A percentile compares a stretch with the other conserved stretches of the same genome.
Evolutionary conservation across 2,797 vertebrate species (phyloP).

Genomic region (Gymnocypris eckloni): DNA sequence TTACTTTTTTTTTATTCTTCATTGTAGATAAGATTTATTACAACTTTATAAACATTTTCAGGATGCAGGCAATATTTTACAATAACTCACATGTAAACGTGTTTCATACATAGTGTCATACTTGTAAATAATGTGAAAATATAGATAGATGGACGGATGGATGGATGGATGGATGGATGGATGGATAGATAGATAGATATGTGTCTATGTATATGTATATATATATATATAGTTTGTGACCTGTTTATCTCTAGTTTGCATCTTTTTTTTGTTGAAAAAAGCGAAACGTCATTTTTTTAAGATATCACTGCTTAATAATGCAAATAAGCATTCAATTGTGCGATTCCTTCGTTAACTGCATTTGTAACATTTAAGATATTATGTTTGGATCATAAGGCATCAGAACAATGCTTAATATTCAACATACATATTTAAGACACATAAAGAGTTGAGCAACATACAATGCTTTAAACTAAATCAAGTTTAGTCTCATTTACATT

Average conservation of each 20-base stretch:
- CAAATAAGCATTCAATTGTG: not conserved
- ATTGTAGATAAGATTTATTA: not conserved
- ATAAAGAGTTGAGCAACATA: not conserved
- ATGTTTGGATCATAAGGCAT: not conserved
- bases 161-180: not conserved
- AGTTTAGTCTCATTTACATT: not conserved
- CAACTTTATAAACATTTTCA: not conserved
- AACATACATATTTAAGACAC: not conserved
- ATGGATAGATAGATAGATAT: too few relatives aligned
- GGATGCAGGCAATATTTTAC: not conserved
- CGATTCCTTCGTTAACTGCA: not conserved
- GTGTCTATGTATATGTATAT: too few relatives aligned
- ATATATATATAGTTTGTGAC: not conserved
- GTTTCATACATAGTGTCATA: not conserved
- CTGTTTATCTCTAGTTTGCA: not conserved
- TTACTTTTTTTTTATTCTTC: not conserved
- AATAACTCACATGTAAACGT: not conserved
- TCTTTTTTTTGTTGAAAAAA: not conserved
- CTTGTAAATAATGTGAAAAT: not conserved
- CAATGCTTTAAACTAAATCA: not conserved
- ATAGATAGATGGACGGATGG: too few relatives aligned
- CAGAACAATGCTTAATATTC: not conserved
- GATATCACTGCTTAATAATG: not conserved
- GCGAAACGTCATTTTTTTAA: not conserved
- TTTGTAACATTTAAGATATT: not conserved